Conservation (phyloP, 2,888 invertebrate species). For the Leucophenga montana region DNA sequence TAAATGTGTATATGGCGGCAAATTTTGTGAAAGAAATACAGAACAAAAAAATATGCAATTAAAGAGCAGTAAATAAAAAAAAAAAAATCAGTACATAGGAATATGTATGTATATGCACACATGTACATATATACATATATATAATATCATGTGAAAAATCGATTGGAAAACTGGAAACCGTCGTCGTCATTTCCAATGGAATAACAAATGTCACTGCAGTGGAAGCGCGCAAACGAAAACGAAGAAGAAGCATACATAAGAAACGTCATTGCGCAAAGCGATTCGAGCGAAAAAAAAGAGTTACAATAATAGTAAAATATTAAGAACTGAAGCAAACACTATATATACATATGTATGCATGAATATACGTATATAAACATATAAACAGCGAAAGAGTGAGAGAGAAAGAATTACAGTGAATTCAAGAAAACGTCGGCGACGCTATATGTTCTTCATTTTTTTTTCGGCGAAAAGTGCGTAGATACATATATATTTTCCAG, state of each 20-base stretch:
- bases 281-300: conserved; percentile 32
- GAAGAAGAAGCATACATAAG: conserved; percentile 50
- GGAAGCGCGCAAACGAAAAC: conserved; percentile 37
- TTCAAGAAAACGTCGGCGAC: too few species aligned
- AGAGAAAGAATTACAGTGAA: too few species aligned
- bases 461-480: too few species aligned
- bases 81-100: conserved; percentile 28
- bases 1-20: neutral
- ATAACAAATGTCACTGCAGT: conserved; percentile 45
- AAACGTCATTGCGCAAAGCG: conserved; percentile 47
- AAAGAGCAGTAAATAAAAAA: conserved; percentile 9
- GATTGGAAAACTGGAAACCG: conserved; percentile 64
- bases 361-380: neutral
- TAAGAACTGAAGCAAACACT: neutral
- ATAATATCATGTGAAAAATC: conserved; percentile 71
- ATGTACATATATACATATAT: conserved; percentile 35
- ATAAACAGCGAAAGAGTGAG: too few species aligned
- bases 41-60: conserved; percentile 14
- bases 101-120: conserved; percentile 25
- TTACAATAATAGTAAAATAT: conserved; percentile 2
- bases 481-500: neutral
- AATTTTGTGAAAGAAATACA: conserved; percentile 4
- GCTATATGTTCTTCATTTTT: too few species aligned
- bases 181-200: conserved; percentile 48
- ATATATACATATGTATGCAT: neutral